A percentile compares a stretch with the other conserved stretches of the same genome.
These are phyloP conservation scores for Takifugu bimaculatus DNA, from an alignment of 2,113 vertebrate species.

Conservation along the genomic window DNA sequence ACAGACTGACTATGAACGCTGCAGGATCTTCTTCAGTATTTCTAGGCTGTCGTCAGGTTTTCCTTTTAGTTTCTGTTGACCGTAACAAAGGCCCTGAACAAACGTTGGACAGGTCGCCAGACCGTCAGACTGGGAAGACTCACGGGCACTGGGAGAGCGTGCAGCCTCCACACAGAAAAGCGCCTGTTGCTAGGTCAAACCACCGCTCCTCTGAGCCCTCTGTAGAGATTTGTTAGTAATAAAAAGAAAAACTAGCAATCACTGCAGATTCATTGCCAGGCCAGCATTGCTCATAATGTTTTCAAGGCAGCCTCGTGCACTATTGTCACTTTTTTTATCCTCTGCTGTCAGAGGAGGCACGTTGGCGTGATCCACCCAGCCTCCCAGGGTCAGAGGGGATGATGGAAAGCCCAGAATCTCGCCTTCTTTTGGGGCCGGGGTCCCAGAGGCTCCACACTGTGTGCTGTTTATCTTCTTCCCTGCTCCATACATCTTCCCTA, in stretches of 20 bases:
- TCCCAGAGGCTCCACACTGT: constrained; percentile 43
- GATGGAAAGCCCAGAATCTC: constrained; percentile 49
- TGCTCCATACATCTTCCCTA: constrained; percentile 54
- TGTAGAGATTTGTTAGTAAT: too few species aligned
- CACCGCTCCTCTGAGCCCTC: too few species aligned
- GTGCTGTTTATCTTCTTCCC: constrained; percentile 22
- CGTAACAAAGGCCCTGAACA: too few species aligned
- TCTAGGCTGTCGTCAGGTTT: constrained; percentile 16
- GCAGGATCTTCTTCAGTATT: constrained; percentile 12
- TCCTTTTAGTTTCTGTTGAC: constrained; percentile 22
- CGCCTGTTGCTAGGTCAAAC: too few species aligned
- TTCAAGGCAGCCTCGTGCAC: too few species aligned
- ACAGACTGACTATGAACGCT: constrained; percentile 37
- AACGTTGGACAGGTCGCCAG: too few species aligned
- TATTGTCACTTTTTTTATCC: not conserved
- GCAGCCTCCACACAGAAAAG: too few species aligned
- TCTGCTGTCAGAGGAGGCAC: constrained; percentile 37
- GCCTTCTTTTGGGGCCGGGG: constrained; percentile 20
- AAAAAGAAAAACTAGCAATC: too few species aligned
- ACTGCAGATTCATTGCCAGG: too few species aligned
- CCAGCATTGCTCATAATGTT: too few species aligned
- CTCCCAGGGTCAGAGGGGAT: constrained; percentile 38
- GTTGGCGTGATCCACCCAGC: constrained; percentile 46
- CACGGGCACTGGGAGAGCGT: too few species aligned
- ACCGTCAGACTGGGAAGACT: too few species aligned